Conservation (phyloP, 2,888 invertebrate species). For the Hirtodrosophila trivittata region DNA sequence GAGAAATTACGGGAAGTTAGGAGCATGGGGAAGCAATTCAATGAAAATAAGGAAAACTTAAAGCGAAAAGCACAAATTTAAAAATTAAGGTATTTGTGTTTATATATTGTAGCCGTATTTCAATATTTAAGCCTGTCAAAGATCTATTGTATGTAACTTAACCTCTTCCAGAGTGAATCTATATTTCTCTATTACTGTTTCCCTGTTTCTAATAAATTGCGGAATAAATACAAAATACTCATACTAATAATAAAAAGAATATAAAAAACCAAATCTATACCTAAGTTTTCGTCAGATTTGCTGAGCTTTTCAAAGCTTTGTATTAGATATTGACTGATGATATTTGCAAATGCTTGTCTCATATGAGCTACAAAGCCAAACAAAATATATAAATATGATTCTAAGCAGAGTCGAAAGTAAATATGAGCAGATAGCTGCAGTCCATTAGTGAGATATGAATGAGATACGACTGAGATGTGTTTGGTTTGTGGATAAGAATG, state of each 20-base stretch:
- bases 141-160: too few relatives aligned
- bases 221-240: too few relatives aligned
- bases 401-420: slow-evolving; percentile 6
- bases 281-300: background rate
- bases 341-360: slow-evolving; percentile 27
- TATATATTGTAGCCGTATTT: too few relatives aligned
- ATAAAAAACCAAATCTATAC: background rate
- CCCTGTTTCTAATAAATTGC: too few relatives aligned
- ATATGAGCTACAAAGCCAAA: slow-evolving; percentile 3
- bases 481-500: slow-evolving; percentile 1
- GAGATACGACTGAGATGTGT: slow-evolving; percentile 4
- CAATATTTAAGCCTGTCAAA: too few relatives aligned
- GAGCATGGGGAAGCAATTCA: slow-evolving; percentile 12
- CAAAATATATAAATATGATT: slow-evolving; percentile 11
- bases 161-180: too few relatives aligned
- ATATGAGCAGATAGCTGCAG: slow-evolving; percentile 21
- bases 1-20: slow-evolving; percentile 7
- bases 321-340: slow-evolving; percentile 37
- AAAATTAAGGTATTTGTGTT: background rate
- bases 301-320: too few relatives aligned
- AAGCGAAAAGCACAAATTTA: slow-evolving; percentile 19
- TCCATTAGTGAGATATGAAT: slow-evolving; percentile 42
- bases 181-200: too few relatives aligned
- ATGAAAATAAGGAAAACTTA: slow-evolving; percentile 13
- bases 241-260: too few relatives aligned